Percentiles rank a stretch among this genome's conserved stretches.
phyloP scores from a whole-genome alignment of 2,888 invertebrate species.

The Trissonchulus sp. region DNA sequence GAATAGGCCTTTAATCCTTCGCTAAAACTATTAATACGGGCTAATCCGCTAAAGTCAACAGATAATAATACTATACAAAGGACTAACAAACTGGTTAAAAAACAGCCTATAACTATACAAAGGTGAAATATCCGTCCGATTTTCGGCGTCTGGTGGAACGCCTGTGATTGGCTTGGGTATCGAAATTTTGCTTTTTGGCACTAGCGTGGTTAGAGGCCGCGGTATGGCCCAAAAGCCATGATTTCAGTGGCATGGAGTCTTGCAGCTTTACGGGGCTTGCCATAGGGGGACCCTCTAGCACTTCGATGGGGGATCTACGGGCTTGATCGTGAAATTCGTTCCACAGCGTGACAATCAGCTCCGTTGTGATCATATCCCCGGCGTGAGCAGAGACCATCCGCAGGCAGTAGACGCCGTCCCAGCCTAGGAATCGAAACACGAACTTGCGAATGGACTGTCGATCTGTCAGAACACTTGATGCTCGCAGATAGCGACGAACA shows the following conservation, averaged over 20 bases:
- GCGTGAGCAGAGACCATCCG: constrained; percentile 52
- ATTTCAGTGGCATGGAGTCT: constrained; percentile 50
- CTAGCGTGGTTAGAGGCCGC: constrained; percentile 48
- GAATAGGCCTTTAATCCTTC: too few relatives aligned
- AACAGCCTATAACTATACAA: too few relatives aligned
- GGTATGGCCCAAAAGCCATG: constrained; percentile 44
- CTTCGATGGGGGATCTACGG: constrained; percentile 48
- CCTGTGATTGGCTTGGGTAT: background rate
- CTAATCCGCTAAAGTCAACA: too few relatives aligned
- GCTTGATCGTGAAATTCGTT: constrained; percentile 52
- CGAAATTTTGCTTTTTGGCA: constrained; percentile 39
- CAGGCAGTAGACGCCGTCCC: constrained; percentile 51
- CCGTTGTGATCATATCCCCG: constrained; percentile 52
- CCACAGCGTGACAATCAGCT: constrained; percentile 50
- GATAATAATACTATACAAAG: too few relatives aligned
- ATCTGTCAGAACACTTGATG: constrained; percentile 51
- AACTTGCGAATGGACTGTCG: constrained; percentile 52
- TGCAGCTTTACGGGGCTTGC: constrained; percentile 43
- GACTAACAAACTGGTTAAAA: too few relatives aligned
- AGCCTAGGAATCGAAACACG: constrained; percentile 52
- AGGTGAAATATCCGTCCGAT: constrained; percentile 52
- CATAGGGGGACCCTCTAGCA: constrained; percentile 51
- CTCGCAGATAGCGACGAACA: constrained; percentile 50
- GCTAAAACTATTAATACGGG: too few relatives aligned
- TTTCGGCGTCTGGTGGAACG: constrained; percentile 46